Evolutionary conservation across 2,113 vertebrate genomes (phyloP).

Genomic region (Coptodon rendalli): DNA sequence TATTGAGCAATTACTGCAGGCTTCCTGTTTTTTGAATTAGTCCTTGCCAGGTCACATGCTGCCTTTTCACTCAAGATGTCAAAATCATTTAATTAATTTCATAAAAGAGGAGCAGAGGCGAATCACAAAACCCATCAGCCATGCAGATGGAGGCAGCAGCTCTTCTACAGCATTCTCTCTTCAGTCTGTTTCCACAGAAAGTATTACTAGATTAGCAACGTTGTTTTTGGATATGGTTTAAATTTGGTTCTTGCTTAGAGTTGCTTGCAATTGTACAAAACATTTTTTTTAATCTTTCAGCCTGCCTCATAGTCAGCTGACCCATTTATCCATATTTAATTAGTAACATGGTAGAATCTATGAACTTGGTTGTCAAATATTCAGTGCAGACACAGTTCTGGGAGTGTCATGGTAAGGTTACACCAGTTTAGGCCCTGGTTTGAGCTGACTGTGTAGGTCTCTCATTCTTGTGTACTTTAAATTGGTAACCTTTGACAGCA

Average conservation of each 20-base stretch:
- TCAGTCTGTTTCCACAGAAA: background rate
- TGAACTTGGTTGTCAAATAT: constrained; percentile 38
- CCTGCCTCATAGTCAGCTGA: background rate
- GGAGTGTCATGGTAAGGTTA: background rate
- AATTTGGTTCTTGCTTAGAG: background rate
- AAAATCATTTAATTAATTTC: constrained; percentile 39
- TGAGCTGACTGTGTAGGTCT: background rate
- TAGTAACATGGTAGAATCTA: constrained; percentile 24
- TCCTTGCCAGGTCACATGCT: constrained; percentile 24
- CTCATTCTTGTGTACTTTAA: background rate
- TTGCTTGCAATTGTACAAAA: background rate
- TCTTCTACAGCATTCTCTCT: background rate
- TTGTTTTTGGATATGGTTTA: background rate
- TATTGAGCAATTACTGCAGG: constrained; percentile 28
- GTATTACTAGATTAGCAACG: background rate
- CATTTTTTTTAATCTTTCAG: background rate
- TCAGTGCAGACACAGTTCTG: background rate
- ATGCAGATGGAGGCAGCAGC: background rate
- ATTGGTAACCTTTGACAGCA: background rate
- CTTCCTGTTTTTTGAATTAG: constrained; percentile 36
- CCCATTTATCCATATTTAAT: constrained; percentile 44
- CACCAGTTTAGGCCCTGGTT: background rate
- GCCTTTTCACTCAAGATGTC: constrained; percentile 29
- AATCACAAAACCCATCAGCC: constrained; percentile 22
- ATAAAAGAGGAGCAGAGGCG: background rate